Percentiles rank a stretch among this genome's conserved stretches.
Conservation (phyloP, 1,140 invertebrate species). For the Pogonomyrmex californicus region DNA sequence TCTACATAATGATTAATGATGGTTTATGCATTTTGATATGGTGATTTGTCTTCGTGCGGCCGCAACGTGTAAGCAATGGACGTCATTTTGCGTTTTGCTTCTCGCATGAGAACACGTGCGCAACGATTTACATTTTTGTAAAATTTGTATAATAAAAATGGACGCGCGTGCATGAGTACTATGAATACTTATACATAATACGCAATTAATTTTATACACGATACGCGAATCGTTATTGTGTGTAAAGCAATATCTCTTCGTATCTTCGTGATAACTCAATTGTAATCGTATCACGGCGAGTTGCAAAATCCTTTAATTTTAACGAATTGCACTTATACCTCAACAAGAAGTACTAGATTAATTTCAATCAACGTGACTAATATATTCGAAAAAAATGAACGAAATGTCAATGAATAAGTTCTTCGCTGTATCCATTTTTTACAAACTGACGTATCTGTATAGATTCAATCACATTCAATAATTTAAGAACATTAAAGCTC, state of each 20-base stretch:
- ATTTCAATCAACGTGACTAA: background rate
- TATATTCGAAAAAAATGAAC: background rate
- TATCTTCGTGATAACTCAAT: background rate
- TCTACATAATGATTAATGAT: slow-evolving; percentile 5
- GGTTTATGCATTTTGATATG: background rate
- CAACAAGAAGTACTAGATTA: background rate
- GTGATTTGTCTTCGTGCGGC: background rate
- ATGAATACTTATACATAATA: no score
- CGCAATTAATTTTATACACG: slow-evolving; percentile 48
- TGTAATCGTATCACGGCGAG: background rate
- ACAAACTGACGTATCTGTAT: background rate
- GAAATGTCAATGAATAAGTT: background rate
- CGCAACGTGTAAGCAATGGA: background rate
- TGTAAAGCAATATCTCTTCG: background rate
- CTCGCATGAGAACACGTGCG: background rate
- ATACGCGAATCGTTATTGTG: background rate
- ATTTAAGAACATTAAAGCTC: background rate
- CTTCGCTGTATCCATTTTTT: background rate
- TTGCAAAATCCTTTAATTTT: background rate
- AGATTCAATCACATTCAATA: background rate
- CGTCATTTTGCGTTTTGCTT: background rate
- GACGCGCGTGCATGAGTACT: slow-evolving; percentile 26
- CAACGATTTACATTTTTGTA: slow-evolving; percentile 70
- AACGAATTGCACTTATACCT: background rate
- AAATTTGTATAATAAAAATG: slow-evolving; percentile 72